Evolutionary conservation across 2,888 invertebrate species (phyloP).

Genomic region (Zeuzera pyrina): DNA sequence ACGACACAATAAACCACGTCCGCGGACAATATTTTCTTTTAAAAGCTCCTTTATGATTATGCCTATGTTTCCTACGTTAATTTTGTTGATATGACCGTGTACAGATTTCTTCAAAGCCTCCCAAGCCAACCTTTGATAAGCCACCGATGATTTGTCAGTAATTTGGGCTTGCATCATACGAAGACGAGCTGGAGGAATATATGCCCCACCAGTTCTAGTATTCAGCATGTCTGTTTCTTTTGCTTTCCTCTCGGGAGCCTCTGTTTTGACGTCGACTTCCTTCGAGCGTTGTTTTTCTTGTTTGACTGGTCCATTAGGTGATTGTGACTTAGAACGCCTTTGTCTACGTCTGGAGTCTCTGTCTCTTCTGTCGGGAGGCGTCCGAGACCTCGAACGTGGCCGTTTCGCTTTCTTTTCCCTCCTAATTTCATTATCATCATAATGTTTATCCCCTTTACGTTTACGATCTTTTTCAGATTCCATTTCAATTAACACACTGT

Average conservation of each 20-base stretch:
- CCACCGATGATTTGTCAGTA: conserved; percentile 94
- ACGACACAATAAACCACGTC: conserved; percentile 92
- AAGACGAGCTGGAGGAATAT: conserved; percentile 97
- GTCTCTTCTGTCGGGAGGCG: conserved; percentile 27
- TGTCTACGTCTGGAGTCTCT: conserved; percentile 42
- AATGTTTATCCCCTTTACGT: conserved; percentile 41
- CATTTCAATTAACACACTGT: no score
- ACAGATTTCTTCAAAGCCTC: conserved; percentile 99
- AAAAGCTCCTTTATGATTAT: conserved; percentile 93
- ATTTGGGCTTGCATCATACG: conserved; percentile 96
- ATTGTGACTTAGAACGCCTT: conserved; percentile 41
- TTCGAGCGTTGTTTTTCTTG: conserved; percentile 32
- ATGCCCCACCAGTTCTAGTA: conserved; percentile 93
- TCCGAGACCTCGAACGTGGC: conserved; percentile 38
- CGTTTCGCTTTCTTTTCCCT: conserved; percentile 41
- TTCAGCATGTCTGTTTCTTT: conserved; percentile 79
- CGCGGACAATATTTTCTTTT: conserved; percentile 96
- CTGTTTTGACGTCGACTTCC: conserved; percentile 26
- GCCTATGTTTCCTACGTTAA: conserved; percentile 95
- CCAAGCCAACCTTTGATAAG: conserved; percentile 98
- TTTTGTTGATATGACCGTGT: conserved; percentile 98
- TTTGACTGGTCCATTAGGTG: conserved; percentile 30
- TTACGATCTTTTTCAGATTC: conserved; percentile 38
- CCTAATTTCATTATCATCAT: conserved; percentile 36
- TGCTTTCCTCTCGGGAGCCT: conserved; percentile 36